Evolutionary conservation across 2,888 invertebrate genomes (phyloP).

Genomic region (Ormyrus pomaceus): DNA sequence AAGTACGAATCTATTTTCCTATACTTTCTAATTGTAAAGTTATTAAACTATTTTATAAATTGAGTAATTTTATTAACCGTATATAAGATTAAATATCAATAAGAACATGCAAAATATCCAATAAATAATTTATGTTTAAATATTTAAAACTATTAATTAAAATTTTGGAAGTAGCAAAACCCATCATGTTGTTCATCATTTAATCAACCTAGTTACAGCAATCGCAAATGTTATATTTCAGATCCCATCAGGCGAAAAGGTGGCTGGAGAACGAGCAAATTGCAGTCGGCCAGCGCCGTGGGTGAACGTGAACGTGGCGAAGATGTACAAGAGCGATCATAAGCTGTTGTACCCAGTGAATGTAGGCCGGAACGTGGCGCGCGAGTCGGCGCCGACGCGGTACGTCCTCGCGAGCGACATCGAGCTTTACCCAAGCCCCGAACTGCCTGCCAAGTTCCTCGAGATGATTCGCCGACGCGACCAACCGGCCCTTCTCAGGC

Average conservation of each 20-base stretch:
- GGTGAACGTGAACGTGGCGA: slow-evolving; percentile 79
- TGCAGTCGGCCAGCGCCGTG: slow-evolving; percentile 85
- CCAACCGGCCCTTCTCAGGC: slow-evolving; percentile 80
- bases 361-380: slow-evolving; percentile 92
- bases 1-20: no score
- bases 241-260: slow-evolving; percentile 82
- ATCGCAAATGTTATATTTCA: slow-evolving; percentile 65
- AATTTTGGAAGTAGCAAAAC: no score
- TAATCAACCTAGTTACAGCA: no score
- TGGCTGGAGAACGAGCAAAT: slow-evolving; percentile 82
- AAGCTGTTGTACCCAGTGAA: slow-evolving; percentile 93
- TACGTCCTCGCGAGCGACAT: slow-evolving; percentile 92
- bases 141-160: no score
- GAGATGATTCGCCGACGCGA: slow-evolving; percentile 89
- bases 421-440: slow-evolving; percentile 92
- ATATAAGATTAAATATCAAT: no score
- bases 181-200: no score
- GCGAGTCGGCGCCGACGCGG: slow-evolving; percentile 88
- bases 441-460: slow-evolving; percentile 87
- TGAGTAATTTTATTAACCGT: no score
- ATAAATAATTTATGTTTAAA: no score
- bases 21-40: no score
- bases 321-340: slow-evolving; percentile 87
- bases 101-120: no score
- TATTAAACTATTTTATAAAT: no score